Base-by-base conservation (phyloP, 2,113 vertebrate species). In the Austrofundulus limnaeus region DNA sequence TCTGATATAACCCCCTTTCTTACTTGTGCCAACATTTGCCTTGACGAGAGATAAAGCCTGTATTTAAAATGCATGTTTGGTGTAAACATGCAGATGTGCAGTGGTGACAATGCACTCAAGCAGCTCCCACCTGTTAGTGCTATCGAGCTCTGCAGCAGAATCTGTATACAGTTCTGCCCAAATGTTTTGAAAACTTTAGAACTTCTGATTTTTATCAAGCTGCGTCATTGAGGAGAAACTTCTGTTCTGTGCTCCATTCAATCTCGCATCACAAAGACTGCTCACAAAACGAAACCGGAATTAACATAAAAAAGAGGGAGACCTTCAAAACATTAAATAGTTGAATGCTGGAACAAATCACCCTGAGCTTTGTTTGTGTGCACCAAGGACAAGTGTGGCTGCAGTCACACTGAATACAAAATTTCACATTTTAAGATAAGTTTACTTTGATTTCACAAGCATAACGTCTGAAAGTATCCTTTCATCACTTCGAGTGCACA, bases 1-100 rank as follows among this genome's bases (percentile, higher is more conserved):
- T 83, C 82, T 87, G 78, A 87, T 78, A 69, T 82, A 57, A 68
- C 66, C 61, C 62, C 60, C 38, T 64, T 70, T 76, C 63, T 65
- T 64, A 47, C 53, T 62, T 64, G 11, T 10, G n/a, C 60, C 25
- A 37, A 72, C 25, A 9, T 1, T 1, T 42, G 38, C 48, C 61
- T 54, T 0, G 16, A 70, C 56, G 46, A 57, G 52, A 60, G 59
- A 78, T 59, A 57, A 66, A 70, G 55, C 39, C 48, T 21, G 52
- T 54, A 41, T 62, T 58, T 57, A 34, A 50, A 8, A 11, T 74
- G 68, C 43, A 17, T 68, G 53, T 70, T 77, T 65, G 41, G 48
- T 69, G 75, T 72, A 78, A 73, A 67, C 62, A 34, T 54, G 10
- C 28, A 25, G 68, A 55, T 60, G 21, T 65, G 46, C 9, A 23